phyloP scores from a whole-genome alignment of 37 sponge, comb jelly and placozoan species.

The Cliona cf. orientalis region DNA sequence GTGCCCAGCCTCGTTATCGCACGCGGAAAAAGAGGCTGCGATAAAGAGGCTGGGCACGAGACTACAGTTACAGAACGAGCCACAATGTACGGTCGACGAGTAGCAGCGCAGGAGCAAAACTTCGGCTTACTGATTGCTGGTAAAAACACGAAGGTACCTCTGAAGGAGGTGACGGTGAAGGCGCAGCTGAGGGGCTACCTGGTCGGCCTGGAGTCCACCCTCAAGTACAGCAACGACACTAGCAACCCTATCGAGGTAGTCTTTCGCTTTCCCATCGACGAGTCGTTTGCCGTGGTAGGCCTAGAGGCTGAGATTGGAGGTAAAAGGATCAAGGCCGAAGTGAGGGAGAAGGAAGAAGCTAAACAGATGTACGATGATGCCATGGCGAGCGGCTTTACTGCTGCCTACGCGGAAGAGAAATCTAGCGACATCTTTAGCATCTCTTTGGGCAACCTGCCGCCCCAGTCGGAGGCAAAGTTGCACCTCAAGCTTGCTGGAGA shows the following conservation, averaged over 20 bases:
- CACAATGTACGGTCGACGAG: too few relatives aligned
- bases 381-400: slow-evolving; percentile 72
- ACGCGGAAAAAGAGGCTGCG: too few relatives aligned
- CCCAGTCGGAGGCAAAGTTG: slow-evolving; percentile 58
- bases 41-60: too few relatives aligned
- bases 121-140: slow-evolving; percentile 18
- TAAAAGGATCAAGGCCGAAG: slow-evolving; percentile 56
- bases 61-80: too few relatives aligned
- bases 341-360: slow-evolving; percentile 82
- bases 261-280: slow-evolving; percentile 80
- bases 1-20: too few relatives aligned
- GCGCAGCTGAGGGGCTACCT: slow-evolving; percentile 50
- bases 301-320: slow-evolving; percentile 73
- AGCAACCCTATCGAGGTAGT: slow-evolving; percentile 62
- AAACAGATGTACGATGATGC: slow-evolving; percentile 74
- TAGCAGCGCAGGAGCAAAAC: background rate
- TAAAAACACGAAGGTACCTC: slow-evolving; percentile 33
- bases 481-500: slow-evolving; percentile 62
- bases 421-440: slow-evolving; percentile 81
- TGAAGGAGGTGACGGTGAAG: slow-evolving; percentile 51
- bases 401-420: slow-evolving; percentile 74
- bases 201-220: slow-evolving; percentile 58
- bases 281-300: slow-evolving; percentile 72
- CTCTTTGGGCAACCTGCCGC: slow-evolving; percentile 80
- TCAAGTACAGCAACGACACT: slow-evolving; percentile 70